Evolutionary conservation across 2,888 invertebrate genomes (phyloP).

Genomic region (Catocala sponsa): DNA sequence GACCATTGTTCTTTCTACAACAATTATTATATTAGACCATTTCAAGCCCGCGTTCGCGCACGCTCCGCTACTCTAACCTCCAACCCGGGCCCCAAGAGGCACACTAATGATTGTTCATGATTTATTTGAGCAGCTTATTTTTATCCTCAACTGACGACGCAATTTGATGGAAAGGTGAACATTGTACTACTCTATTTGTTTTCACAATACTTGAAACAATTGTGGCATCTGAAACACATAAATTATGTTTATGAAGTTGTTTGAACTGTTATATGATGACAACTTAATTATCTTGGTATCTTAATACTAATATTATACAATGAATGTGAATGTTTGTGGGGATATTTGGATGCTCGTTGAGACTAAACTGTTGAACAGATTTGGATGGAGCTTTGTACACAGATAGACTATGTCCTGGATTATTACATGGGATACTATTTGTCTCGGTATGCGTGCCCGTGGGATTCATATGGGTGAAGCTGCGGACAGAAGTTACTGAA

Average conservation of each 20-base stretch:
- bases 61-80: constrained; percentile 28
- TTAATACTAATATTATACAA: too few species aligned
- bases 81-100: constrained; percentile 49
- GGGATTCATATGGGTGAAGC: too few species aligned
- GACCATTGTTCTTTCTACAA: too few species aligned
- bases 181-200: constrained; percentile 16
- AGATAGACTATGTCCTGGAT: too few species aligned
- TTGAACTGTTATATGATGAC: not conserved
- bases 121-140: constrained; percentile 80
- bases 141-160: constrained; percentile 73
- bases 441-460: too few species aligned
- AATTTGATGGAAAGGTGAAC: constrained; percentile 67
- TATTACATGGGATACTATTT: too few species aligned
- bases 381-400: too few species aligned
- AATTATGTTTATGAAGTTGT: constrained; percentile 7
- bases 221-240: constrained; percentile 8
- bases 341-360: too few species aligned
- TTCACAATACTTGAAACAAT: constrained; percentile 12
- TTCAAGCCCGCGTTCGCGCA: constrained; percentile 26
- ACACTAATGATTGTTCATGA: constrained; percentile 84
- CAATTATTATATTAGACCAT: too few species aligned
- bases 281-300: not conserved
- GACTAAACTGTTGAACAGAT: too few species aligned
- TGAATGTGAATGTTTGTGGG: too few species aligned
- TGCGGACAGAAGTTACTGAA: too few species aligned